Base-by-base conservation (phyloP, 1,140 invertebrate species). In the Zaprionus capensis region DNA sequence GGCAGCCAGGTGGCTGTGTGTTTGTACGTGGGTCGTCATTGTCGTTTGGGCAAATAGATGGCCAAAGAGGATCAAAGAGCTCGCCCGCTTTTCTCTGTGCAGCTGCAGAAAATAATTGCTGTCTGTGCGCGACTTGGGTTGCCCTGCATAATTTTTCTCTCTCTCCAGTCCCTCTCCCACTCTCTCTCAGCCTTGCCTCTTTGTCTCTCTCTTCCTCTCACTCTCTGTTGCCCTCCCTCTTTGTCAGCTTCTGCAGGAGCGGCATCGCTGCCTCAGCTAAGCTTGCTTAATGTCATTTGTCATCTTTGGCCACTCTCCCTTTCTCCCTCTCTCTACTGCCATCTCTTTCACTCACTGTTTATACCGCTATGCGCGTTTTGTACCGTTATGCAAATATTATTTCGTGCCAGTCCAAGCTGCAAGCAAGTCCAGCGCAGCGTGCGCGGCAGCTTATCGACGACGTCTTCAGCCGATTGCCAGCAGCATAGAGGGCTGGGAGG, bases 281-380 rank as follows among this genome's bases (percentile, higher is more conserved):
- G 84, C 80, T 84, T 88, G 59, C 77, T 88, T 86, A 88, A 88
- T 83, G 84, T 81, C 84, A 87, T 87, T 87, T 87, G 84, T 87
- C 83, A 88, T 87, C 78, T 83, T 80, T 83, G 80, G 72, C 58
- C 77, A 81, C 64, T 64, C 69, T 70, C 70, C 11, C 34, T 24
- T n/a, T 9, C 12, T 17, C 20, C n/a, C n/a, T 20, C 34, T 65
- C 34, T 41, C 5, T 26, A 0, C 14, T 4, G 2, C 22, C 24
- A 9, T 56, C 31, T 55, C 49, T 17, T n/a, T 65, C 5, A 34
- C 3, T 14, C 12, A 65, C 74, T 78, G 74, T 78, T 74, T 81
- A 74, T 84, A 76, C 68, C 76, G 81, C 83, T 88, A 81, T 46
- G 41, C 41, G 41, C 41, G 41, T 46, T 46, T 46, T 46, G 41